A percentile compares a stretch with the other conserved stretches of the same genome.
phyloP scores from a whole-genome alignment of 2,797 vertebrate species.

The Choloepus didactylus region DNA sequence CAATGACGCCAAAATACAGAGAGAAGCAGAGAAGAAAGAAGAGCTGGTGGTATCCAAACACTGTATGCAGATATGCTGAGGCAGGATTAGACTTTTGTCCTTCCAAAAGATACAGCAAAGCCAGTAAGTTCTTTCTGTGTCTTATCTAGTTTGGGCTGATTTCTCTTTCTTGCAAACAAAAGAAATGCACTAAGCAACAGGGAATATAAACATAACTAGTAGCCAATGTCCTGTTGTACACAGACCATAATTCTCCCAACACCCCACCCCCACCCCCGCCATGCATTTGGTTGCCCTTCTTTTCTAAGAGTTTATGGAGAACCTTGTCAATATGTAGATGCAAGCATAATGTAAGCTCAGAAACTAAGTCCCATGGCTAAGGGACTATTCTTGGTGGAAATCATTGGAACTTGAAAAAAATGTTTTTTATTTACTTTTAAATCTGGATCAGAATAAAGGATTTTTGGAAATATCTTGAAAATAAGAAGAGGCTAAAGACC shows the following conservation, averaged over 20 bases:
- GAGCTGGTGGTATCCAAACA: neutral
- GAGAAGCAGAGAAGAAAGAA: neutral
- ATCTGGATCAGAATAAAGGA: conserved; percentile 58
- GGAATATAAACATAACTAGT: neutral
- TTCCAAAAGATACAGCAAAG: neutral
- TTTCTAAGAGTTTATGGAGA: neutral
- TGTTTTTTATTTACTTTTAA: conserved; percentile 52
- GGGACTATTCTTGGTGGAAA: conserved; percentile 45
- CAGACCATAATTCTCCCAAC: neutral
- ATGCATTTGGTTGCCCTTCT: neutral
- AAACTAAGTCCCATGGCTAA: conserved; percentile 8
- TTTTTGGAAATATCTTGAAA: conserved; percentile 64
- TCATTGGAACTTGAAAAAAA: neutral
- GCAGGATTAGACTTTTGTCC: neutral
- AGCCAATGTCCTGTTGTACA: neutral
- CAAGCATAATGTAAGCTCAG: neutral
- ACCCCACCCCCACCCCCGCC: accelerated
- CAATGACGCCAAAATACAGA: neutral
- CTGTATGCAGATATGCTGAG: neutral
- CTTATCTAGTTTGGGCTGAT: neutral
- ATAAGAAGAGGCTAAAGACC: conserved; percentile 31
- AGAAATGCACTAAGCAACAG: neutral
- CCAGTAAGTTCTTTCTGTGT: neutral
- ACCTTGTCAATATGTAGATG: neutral
- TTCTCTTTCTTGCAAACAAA: conserved; percentile 1